Conservation (phyloP, 2,797 vertebrate species). For the Huso huso region DNA sequence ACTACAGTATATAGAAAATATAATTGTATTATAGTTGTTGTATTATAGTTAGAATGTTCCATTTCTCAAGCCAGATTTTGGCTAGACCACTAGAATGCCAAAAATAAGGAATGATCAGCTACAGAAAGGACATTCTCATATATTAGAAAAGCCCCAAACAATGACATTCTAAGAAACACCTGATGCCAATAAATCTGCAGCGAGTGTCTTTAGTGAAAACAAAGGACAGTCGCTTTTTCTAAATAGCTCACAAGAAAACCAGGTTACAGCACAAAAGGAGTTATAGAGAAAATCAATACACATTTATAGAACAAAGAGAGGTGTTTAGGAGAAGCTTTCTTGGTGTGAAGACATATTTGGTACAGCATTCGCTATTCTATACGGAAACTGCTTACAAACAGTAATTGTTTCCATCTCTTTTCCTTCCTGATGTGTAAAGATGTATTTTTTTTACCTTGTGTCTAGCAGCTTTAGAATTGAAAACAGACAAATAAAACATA, state of each 20-base stretch:
- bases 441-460: not conserved
- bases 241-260: slow-evolving; percentile 58
- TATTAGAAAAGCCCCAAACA: slow-evolving; percentile 36
- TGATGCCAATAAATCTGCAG: slow-evolving; percentile 57
- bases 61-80: not conserved
- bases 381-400: slow-evolving; percentile 41
- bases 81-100: not conserved
- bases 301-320: slow-evolving; percentile 59
- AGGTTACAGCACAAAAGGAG: slow-evolving; percentile 45
- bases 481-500: no score
- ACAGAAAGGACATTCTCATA: slow-evolving; percentile 31
- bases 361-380: slow-evolving; percentile 48
- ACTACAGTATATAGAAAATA: no score
- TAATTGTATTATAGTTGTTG: no score
- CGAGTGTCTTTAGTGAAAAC: slow-evolving; percentile 26
- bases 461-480: slow-evolving; percentile 33
- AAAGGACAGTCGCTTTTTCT: slow-evolving; percentile 43
- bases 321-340: slow-evolving; percentile 39
- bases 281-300: slow-evolving; percentile 62
- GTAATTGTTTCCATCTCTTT: slow-evolving; percentile 42
- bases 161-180: slow-evolving; percentile 12
- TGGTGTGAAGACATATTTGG: slow-evolving; percentile 47
- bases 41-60: no score
- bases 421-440: slow-evolving; percentile 24
- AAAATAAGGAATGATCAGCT: slow-evolving; percentile 1